These are phyloP conservation scores for Leptobrachium ailaonicum DNA, from an alignment of 2,113 vertebrate genomes.

Conservation along the genomic window DNA sequence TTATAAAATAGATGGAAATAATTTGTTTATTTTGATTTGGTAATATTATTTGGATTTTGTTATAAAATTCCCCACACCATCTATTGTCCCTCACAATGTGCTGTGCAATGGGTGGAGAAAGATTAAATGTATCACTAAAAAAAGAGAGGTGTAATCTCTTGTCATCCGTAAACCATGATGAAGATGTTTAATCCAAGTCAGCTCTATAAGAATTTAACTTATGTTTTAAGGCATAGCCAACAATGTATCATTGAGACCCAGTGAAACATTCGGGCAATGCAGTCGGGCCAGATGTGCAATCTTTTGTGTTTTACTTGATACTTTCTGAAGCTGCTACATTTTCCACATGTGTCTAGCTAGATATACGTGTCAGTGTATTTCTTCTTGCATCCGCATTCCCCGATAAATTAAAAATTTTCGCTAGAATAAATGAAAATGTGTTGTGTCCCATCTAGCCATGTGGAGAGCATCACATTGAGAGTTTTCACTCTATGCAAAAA, in stretches of 20 bases:
- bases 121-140: too few species aligned
- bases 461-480: conserved; percentile 24
- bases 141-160: too few species aligned
- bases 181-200: background rate
- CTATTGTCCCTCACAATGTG: too few species aligned
- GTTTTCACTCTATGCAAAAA: conserved; percentile 9
- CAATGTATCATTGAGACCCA: conserved; percentile 3
- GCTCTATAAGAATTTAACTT: conserved; percentile 18
- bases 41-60: too few species aligned
- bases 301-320: conserved; percentile 9
- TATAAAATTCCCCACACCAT: too few species aligned
- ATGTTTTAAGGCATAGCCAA: conserved; percentile 1
- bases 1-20: too few species aligned
- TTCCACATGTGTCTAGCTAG: background rate
- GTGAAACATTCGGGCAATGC: background rate
- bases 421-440: background rate
- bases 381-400: background rate
- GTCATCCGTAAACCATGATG: too few species aligned
- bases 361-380: background rate
- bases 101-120: too few species aligned
- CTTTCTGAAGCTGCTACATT: background rate
- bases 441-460: background rate
- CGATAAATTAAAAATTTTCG: background rate
- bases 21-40: too few species aligned
- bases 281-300: background rate